These are phyloP conservation scores for Bubo bubo DNA, from an alignment of 2,113 vertebrate species.

Conservation along the genomic window DNA sequence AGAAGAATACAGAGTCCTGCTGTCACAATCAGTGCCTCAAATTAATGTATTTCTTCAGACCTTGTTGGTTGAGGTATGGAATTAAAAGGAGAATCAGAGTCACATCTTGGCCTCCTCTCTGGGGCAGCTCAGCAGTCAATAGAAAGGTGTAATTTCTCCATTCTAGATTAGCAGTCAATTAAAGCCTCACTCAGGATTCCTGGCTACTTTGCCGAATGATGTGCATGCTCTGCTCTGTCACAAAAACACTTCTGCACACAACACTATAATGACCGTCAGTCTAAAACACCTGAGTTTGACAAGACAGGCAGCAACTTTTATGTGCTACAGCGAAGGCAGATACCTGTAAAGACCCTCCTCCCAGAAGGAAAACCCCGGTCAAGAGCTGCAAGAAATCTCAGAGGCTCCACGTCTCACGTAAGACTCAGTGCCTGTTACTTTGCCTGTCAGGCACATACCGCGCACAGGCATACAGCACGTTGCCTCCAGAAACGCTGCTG, in stretches of 20 bases:
- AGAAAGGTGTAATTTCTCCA: not conserved
- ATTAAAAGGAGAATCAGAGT: not conserved
- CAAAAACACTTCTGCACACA: not conserved
- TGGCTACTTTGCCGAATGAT: not conserved
- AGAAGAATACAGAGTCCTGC: not conserved
- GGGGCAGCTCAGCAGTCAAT: not conserved
- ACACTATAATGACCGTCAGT: rapidly evolving
- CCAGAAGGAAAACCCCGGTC: not conserved
- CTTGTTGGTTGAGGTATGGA: not conserved
- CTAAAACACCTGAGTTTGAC: not conserved
- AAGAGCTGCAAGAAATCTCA: not conserved
- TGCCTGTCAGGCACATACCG: rapidly evolving
- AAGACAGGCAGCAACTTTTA: not conserved
- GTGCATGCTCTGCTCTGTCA: not conserved
- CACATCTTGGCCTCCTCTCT: not conserved
- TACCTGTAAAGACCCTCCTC: not conserved
- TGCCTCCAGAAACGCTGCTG: not conserved
- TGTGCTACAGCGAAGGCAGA: not conserved
- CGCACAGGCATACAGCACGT: rapidly evolving
- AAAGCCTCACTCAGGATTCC: not conserved
- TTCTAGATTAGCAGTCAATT: not conserved
- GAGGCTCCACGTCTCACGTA: not conserved
- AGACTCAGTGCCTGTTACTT: not conserved
- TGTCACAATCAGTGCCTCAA: not conserved
- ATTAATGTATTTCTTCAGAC: not conserved